Percentiles rank a stretch among this genome's conserved stretches.
Conservation (phyloP, 2,113 vertebrate genomes). For the Cyphomyrus discorhynchus region DNA sequence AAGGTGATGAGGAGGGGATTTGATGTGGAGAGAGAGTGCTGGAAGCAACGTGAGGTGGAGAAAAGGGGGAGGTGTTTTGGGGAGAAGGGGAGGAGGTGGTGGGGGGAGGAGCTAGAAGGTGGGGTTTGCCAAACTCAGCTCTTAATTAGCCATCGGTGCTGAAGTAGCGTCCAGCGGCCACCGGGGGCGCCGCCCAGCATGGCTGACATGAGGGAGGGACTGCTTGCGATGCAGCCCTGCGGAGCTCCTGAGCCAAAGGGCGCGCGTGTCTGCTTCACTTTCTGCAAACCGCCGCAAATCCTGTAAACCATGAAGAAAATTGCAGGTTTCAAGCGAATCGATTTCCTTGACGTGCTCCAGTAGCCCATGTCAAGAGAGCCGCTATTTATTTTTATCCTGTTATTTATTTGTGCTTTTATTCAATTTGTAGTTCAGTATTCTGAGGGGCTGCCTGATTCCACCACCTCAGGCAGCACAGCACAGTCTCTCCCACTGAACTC, state of each 20-base stretch:
- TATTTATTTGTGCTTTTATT: not conserved
- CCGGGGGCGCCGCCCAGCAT: not conserved
- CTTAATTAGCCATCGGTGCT: not conserved
- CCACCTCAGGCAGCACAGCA: not conserved
- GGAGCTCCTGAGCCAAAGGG: not conserved
- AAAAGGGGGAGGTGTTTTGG: no score
- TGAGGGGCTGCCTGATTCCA: not conserved
- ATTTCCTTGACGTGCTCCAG: not conserved
- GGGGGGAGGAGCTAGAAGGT: not conserved
- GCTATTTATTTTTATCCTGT: not conserved
- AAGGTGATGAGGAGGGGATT: no score
- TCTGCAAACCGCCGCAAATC: not conserved
- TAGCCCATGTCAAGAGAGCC: not conserved
- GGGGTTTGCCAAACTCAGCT: not conserved
- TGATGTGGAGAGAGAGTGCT: no score
- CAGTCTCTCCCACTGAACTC: not conserved
- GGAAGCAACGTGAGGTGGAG: no score
- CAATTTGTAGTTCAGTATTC: not conserved
- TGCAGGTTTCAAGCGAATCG: not conserved
- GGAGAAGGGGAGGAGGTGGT: no score
- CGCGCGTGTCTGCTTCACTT: not conserved
- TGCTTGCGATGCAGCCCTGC: no score
- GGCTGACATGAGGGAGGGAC: not conserved
- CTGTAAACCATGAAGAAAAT: not conserved
- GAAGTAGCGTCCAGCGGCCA: not conserved